Evolutionary conservation across 2,888 invertebrate genomes (phyloP), one percentile per base, ranked within the genome.

Genomic region (Tetanocera ferruginea): DNA sequence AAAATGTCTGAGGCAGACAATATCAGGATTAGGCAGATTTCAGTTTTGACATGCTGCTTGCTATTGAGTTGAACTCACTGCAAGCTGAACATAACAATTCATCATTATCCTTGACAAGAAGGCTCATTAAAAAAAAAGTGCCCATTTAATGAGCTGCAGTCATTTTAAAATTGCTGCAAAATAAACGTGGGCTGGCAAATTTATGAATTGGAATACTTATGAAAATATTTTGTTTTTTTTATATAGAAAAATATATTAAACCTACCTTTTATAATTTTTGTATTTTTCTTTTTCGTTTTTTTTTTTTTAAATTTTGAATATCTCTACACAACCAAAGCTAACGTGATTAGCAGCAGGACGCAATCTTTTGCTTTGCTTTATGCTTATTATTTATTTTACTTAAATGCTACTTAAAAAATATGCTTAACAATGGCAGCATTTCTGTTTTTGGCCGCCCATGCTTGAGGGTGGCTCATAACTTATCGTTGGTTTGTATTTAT

Each of bases 51-150:
- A 49, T 73, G 28, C 28, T 31, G 25, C 28, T 51, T 31, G 25
- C 28, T 51, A n/a, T 31, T n/a, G 25, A 9, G 51, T 55, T 17
- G 55, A 9, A 5, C 55, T 31, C 31, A 5, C 19, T 8, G 19
- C 19, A 19, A 57, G 23, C 23, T 19, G 23, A 14, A 23, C 23
- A 52, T 28, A 25, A 55, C 67, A 31, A 75, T 67, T 75, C n/a
- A 51, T 74, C 74, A 64, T 74, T 51, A 64, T 74, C 74, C 64
- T 51, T 23, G 43, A 23, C 14, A 51, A 49, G 55, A 17, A 28
- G 43, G 66, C 75, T 75, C 75, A 75, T 75, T 75, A 67, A 75
- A 55, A 55, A 67, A 67, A 75, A 55, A 55, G 55, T 55, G 14
- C 25, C 34, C 37, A 55, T 14, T 23, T 75, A 75, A 75, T 75